Conservation (phyloP, 30 jellyfish, hydroid and myxozoan species). For the Aurelia aurita region DNA sequence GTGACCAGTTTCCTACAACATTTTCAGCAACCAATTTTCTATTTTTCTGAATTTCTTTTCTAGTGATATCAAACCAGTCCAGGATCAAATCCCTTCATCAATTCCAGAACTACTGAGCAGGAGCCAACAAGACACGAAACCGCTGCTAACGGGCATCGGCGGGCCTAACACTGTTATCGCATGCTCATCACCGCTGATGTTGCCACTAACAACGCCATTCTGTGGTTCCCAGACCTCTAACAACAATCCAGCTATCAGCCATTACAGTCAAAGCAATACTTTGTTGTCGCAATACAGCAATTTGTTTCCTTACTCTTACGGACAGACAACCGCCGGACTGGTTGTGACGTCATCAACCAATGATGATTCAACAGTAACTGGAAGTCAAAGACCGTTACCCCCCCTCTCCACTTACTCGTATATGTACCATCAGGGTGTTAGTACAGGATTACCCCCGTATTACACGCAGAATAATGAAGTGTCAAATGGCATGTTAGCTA, state of each 20-base stretch:
- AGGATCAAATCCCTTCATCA: constrained; percentile 37
- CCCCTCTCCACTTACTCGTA: constrained; percentile 47
- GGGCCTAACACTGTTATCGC: constrained; percentile 76
- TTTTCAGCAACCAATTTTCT: no score
- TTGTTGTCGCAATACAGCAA: constrained; percentile 41
- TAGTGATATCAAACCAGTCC: constrained; percentile 42
- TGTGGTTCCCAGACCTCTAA: constrained; percentile 42
- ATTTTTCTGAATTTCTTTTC: neutral
- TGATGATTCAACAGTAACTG: constrained; percentile 22
- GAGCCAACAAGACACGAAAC: constrained; percentile 58
- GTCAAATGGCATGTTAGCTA: constrained; percentile 36
- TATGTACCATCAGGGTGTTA: constrained; percentile 46
- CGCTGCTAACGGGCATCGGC: constrained; percentile 65
- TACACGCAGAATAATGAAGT: constrained; percentile 26
- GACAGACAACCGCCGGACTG: constrained; percentile 43
- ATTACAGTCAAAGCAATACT: constrained; percentile 32
- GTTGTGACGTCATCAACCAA: constrained; percentile 55
- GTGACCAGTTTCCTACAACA: no score
- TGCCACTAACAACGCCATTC: constrained; percentile 59
- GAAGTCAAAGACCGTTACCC: constrained; percentile 30
- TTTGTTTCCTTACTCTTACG: constrained; percentile 33
- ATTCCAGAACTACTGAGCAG: constrained; percentile 25
- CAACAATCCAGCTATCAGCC: constrained; percentile 38
- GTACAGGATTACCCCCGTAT: constrained; percentile 44
- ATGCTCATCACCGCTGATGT: constrained; percentile 69